Conservation (phyloP, 2,113 vertebrate species). For the Hippocampus abdominalis region DNA sequence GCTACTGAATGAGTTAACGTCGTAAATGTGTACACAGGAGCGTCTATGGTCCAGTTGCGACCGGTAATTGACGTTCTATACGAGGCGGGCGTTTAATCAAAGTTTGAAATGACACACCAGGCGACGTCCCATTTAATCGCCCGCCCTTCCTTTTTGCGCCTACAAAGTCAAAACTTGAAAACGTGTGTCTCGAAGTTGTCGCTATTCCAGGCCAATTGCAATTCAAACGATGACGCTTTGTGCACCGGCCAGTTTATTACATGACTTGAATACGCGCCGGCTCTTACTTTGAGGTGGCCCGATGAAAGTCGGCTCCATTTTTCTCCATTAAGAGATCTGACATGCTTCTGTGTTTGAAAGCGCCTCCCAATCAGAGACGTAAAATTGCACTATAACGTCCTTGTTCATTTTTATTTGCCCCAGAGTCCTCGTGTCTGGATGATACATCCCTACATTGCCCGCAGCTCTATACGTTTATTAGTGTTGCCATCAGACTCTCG, state of each 20-base stretch:
- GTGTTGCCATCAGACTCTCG: conserved; percentile 24
- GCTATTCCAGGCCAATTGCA: conserved; percentile 22
- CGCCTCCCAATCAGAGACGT: conserved; percentile 21
- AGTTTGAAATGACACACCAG: too few species aligned
- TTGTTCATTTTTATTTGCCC: conserved; percentile 22
- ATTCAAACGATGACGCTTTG: background rate
- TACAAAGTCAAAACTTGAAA: conserved; percentile 10
- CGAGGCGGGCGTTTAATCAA: too few species aligned
- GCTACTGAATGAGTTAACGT: too few species aligned
- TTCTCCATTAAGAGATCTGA: conserved; percentile 40
- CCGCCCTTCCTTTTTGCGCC: background rate
- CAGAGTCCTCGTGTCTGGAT: conserved; percentile 18
- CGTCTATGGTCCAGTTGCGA: too few species aligned
- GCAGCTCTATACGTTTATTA: conserved; percentile 15
- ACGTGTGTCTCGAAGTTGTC: conserved; percentile 16
- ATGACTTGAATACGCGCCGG: conserved; percentile 27
- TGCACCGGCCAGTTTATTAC: conserved; percentile 21
- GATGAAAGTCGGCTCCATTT: conserved; percentile 49
- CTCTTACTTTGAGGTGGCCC: conserved; percentile 37
- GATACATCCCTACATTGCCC: conserved; percentile 1
- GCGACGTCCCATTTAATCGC: background rate
- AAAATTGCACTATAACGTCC: conserved; percentile 23
- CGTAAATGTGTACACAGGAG: too few species aligned
- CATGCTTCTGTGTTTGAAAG: conserved; percentile 36
- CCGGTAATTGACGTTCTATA: too few species aligned